A percentile compares a stretch with the other conserved stretches of the same genome.
Conservation (phyloP, 2,888 invertebrate genomes). For the Chloromyia formosa region DNA sequence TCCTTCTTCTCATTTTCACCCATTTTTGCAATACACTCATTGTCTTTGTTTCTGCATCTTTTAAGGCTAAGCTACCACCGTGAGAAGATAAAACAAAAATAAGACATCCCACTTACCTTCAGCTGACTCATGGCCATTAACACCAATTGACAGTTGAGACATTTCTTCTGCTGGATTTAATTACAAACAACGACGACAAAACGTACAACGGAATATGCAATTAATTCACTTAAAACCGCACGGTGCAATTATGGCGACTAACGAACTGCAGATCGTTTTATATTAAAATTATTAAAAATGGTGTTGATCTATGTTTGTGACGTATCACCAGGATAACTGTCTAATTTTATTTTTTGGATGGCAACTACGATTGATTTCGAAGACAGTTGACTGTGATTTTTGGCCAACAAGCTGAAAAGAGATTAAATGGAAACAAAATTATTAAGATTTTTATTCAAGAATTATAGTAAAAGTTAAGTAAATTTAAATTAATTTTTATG, state of each 20-base stretch:
- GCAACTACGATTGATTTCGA: not conserved
- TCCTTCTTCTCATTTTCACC: not conserved
- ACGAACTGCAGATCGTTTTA: not conserved
- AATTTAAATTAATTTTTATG: too few relatives aligned
- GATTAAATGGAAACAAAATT: too few relatives aligned
- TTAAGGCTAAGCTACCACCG: not conserved
- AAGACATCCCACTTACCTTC: slow-evolving; percentile 26
- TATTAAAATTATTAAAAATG: not conserved
- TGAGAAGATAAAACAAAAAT: not conserved
- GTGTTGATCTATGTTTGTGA: not conserved
- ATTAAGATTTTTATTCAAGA: too few relatives aligned
- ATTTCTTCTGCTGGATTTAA: not conserved
- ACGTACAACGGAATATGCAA: not conserved
- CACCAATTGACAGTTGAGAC: not conserved
- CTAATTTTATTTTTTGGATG: not conserved
- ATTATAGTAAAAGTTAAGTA: too few relatives aligned
- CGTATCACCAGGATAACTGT: slow-evolving; percentile 18
- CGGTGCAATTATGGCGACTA: not conserved
- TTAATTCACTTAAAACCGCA: not conserved
- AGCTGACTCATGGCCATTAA: slow-evolving; percentile 35
- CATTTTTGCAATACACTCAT: not conserved
- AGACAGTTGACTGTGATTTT: too few relatives aligned
- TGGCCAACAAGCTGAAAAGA: too few relatives aligned
- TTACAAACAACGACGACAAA: not conserved
- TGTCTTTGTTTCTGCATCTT: not conserved